phyloP scores from a whole-genome alignment of 1,140 invertebrate species.

The Glomeris maerens region DNA sequence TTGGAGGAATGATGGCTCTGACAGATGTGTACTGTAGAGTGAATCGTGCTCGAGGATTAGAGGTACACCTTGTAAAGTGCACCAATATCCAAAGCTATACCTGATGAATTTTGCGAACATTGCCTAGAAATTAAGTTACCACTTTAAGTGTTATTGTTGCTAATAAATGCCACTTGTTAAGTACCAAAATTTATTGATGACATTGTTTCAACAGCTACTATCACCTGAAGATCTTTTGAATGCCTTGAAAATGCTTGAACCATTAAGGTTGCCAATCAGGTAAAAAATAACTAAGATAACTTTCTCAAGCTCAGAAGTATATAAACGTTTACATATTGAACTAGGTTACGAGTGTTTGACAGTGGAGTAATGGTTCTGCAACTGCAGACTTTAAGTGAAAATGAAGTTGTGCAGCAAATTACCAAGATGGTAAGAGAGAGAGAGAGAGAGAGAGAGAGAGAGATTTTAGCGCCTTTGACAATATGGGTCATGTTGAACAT shows the following conservation, averaged over 20 bases:
- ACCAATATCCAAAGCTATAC: too few relatives aligned
- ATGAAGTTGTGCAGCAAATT: slow-evolving; percentile 54
- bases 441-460: too few relatives aligned
- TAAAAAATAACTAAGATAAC: slow-evolving; percentile 14
- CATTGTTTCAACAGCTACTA: slow-evolving; percentile 47
- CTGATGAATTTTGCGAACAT: too few relatives aligned
- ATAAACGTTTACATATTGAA: background rate
- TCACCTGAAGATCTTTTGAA: slow-evolving; percentile 90
- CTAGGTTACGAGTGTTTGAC: slow-evolving; percentile 59
- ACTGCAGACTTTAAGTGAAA: slow-evolving; percentile 58
- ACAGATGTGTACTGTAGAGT: slow-evolving; percentile 93
- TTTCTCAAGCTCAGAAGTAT: background rate
- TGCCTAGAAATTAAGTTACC: too few relatives aligned
- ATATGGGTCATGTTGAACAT: slow-evolving; percentile 8
- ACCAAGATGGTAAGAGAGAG: slow-evolving; percentile 47
- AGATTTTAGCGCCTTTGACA: slow-evolving; percentile 5
- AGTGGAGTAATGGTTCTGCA: slow-evolving; percentile 84
- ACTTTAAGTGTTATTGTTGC: background rate
- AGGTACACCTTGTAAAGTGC: slow-evolving; percentile 29
- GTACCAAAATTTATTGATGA: background rate
- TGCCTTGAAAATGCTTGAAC: slow-evolving; percentile 55
- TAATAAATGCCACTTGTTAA: background rate
- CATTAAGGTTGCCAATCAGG: slow-evolving; percentile 44
- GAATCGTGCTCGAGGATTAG: slow-evolving; percentile 50
- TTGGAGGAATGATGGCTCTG: slow-evolving; percentile 89